Percentiles rank a stretch among this genome's conserved stretches.
These are phyloP conservation scores for Rhingia campestris DNA, from an alignment of 2,888 invertebrate species.

Conservation along the genomic window DNA sequence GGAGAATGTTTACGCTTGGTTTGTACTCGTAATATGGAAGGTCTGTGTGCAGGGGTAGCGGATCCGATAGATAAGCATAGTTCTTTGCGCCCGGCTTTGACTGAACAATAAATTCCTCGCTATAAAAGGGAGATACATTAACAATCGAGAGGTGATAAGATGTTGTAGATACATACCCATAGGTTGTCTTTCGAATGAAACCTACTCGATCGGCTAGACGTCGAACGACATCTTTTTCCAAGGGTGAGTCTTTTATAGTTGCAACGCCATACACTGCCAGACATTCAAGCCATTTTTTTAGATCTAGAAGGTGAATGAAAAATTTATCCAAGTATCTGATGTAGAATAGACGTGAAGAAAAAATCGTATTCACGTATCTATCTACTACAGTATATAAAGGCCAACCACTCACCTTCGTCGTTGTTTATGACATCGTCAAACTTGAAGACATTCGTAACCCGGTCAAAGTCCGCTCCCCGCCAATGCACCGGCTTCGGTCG, in stretches of 20 bases:
- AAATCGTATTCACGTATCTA: background rate
- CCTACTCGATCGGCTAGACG: slow-evolving; percentile 86
- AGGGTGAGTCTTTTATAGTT: slow-evolving; percentile 85
- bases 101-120: slow-evolving; percentile 87
- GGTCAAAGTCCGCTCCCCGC: slow-evolving; percentile 84
- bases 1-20: slow-evolving; percentile 89
- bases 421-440: slow-evolving; percentile 84
- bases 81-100: slow-evolving; percentile 88
- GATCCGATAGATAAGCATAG: slow-evolving; percentile 88
- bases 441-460: slow-evolving; percentile 83
- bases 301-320: slow-evolving; percentile 54
- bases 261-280: slow-evolving; percentile 87
- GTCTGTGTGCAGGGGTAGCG: slow-evolving; percentile 89
- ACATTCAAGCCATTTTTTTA: slow-evolving; percentile 85
- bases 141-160: background rate
- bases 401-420: slow-evolving; percentile 80
- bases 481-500: slow-evolving; percentile 84
- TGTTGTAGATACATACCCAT: slow-evolving; percentile 84
- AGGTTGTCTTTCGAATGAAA: slow-evolving; percentile 88
- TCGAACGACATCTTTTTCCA: slow-evolving; percentile 84
- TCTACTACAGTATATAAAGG: too few species aligned
- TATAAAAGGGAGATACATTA: slow-evolving; percentile 72
- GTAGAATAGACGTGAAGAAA: too few species aligned
- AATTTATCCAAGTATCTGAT: background rate
- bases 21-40: slow-evolving; percentile 90